phyloP scores from a whole-genome alignment of 1,140 invertebrate species.

The Euborellia annulipes region DNA sequence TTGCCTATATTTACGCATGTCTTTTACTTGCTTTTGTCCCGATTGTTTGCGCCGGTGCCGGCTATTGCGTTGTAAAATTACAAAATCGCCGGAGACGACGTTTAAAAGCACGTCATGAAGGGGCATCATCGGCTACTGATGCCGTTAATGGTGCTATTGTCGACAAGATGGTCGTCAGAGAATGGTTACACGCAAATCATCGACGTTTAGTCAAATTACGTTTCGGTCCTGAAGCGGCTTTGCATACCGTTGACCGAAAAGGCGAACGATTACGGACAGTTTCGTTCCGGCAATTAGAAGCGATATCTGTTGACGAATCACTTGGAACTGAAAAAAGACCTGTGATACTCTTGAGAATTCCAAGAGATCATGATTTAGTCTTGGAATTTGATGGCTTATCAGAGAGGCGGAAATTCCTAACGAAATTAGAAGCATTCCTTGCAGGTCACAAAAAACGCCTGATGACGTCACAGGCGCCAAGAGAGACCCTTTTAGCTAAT shows the following conservation, averaged over 20 bases:
- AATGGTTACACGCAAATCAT: conserved; percentile 90
- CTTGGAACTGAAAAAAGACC: conserved; percentile 65
- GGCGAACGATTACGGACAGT: conserved; percentile 74
- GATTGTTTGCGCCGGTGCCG: conserved; percentile 80
- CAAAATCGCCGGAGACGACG: conserved; percentile 68
- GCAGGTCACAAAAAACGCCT: conserved; percentile 66
- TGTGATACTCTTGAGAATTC: conserved; percentile 68
- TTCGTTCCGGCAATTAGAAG: conserved; percentile 54
- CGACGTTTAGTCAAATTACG: conserved; percentile 80
- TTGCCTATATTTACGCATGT: conserved; percentile 91
- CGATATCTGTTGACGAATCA: conserved; percentile 70
- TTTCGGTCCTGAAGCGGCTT: conserved; percentile 64
- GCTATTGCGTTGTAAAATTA: conserved; percentile 81
- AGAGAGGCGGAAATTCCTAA: conserved; percentile 70
- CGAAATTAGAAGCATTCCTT: conserved; percentile 74
- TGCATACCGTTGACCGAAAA: conserved; percentile 75
- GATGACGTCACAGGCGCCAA: conserved; percentile 43
- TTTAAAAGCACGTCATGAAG: conserved; percentile 60
- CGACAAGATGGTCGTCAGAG: conserved; percentile 84
- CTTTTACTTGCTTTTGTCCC: conserved; percentile 81
- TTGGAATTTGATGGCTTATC: conserved; percentile 74
- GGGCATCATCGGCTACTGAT: too few species aligned
- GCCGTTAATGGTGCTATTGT: too few species aligned
- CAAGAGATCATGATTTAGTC: conserved; percentile 91
- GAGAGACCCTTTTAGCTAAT: conserved; percentile 79